Evolutionary conservation across 2,888 invertebrate species (phyloP).

Genomic region (Cynaeus angustus): DNA sequence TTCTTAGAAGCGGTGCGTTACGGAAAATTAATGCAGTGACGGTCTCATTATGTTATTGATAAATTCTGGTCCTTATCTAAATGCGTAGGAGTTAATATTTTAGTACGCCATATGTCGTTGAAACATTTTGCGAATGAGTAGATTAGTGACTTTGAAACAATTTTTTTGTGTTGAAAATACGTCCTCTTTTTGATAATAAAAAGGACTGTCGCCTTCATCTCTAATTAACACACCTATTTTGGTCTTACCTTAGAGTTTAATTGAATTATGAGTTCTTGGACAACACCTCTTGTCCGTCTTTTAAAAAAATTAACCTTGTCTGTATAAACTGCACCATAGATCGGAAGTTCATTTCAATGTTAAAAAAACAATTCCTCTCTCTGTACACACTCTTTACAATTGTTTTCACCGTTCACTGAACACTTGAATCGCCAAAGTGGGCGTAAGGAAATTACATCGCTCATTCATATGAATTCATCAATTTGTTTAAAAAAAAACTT

Average conservation of each 20-base stretch:
- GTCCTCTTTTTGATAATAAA: too few species aligned
- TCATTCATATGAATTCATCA: neutral
- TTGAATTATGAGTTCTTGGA: too few species aligned
- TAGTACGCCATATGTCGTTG: slow-evolving; percentile 8
- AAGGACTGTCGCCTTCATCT: neutral
- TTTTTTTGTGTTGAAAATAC: too few species aligned
- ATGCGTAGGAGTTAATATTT: slow-evolving; percentile 3
- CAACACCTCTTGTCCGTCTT: neutral
- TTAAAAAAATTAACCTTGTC: slow-evolving; percentile 19
- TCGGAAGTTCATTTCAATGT: slow-evolving; percentile 28
- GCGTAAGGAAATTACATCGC: neutral
- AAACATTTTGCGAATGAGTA: slow-evolving; percentile 3
- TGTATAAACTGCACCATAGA: slow-evolving; percentile 7
- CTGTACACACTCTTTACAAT: neutral
- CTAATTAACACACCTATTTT: neutral
- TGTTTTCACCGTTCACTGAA: slow-evolving; percentile 16
- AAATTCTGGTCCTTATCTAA: slow-evolving; percentile 2
- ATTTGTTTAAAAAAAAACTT: neutral
- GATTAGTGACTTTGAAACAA: too few species aligned
- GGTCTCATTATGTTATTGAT: neutral
- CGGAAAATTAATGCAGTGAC: too few species aligned
- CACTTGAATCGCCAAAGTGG: slow-evolving; percentile 5
- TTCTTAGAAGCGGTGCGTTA: too few species aligned
- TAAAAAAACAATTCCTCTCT: slow-evolving; percentile 11
- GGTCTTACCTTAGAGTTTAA: too few species aligned